A percentile compares a stretch with the other conserved stretches of the same genome.
Evolutionary conservation across 92 coral and sea anemone species (phyloP).

Genomic region (Parazoanthus darwini): DNA sequence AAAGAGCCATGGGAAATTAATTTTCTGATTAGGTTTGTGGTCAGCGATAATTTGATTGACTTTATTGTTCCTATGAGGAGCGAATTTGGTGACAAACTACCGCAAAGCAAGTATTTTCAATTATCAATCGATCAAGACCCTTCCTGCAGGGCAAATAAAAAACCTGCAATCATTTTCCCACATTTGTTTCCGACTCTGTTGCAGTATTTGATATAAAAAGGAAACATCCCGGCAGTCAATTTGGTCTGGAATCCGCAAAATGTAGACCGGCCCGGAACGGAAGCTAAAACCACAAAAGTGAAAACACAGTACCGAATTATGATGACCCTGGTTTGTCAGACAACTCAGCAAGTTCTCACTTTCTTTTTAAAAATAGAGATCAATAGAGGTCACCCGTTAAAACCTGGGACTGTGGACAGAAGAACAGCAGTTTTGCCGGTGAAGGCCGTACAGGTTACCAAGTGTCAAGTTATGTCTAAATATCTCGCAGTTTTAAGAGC

Average conservation of each 20-base stretch:
- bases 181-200: constrained; percentile 14
- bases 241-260: constrained; percentile 26
- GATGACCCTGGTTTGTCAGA: not conserved
- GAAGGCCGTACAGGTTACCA: not conserved
- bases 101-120: constrained; percentile 35
- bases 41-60: not conserved
- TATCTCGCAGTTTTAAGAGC: constrained; percentile 29
- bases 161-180: constrained; percentile 11
- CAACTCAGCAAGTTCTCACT: constrained; percentile 12
- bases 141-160: constrained; percentile 31
- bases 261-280: constrained; percentile 14
- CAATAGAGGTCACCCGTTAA: constrained; percentile 15
- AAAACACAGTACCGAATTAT: not conserved
- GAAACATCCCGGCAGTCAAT: constrained; percentile 28
- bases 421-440: not conserved
- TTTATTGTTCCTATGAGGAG: not conserved
- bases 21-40: constrained; percentile 23
- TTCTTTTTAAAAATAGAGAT: constrained; percentile 9
- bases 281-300: constrained; percentile 24
- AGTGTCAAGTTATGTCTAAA: constrained; percentile 25
- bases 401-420: constrained; percentile 1
- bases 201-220: constrained; percentile 10
- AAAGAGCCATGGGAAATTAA: constrained; percentile 1
- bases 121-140: constrained; percentile 11
- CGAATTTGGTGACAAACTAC: constrained; percentile 30